Percentiles rank a stretch among this genome's conserved stretches.
Evolutionary conservation across 2,888 invertebrate genomes (phyloP).

Genomic region (Stenolophus ochropezus): DNA sequence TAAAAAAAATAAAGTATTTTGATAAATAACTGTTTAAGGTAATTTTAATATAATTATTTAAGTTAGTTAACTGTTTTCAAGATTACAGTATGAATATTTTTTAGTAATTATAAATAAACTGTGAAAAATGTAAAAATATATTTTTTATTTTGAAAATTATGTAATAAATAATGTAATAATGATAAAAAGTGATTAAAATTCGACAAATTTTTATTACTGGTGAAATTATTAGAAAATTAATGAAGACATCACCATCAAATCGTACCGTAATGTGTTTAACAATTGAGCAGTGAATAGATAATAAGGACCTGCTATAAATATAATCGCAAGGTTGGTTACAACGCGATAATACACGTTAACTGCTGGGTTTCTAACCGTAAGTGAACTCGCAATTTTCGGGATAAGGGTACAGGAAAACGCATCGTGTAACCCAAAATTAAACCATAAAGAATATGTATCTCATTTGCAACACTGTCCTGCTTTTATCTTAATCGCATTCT

Average conservation of each 20-base stretch:
- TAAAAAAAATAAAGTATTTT: too few species aligned
- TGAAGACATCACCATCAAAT: not conserved
- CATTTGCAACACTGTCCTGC: too few species aligned
- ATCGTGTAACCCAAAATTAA: not conserved
- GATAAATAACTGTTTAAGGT: too few species aligned
- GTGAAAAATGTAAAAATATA: too few species aligned
- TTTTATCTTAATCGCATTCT: too few species aligned
- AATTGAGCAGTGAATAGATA: slow-evolving; percentile 3
- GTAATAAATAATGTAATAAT: too few species aligned
- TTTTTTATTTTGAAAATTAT: too few species aligned
- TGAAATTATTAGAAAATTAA: not conserved
- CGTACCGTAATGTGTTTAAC: not conserved
- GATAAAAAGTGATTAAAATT: not conserved
- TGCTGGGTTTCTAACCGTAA: not conserved
- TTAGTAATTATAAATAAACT: too few species aligned
- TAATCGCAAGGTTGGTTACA: not conserved
- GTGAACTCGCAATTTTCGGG: not conserved
- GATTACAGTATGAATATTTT: too few species aligned
- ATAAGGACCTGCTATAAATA: slow-evolving; percentile 24
- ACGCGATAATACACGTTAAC: slow-evolving; percentile 17
- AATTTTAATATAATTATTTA: too few species aligned
- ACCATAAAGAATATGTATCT: not conserved
- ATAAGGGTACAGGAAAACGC: not conserved
- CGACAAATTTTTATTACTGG: not conserved
- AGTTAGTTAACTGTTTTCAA: too few species aligned